phyloP scores from a whole-genome alignment of 2,888 invertebrate species.

The Norana najaformis region DNA sequence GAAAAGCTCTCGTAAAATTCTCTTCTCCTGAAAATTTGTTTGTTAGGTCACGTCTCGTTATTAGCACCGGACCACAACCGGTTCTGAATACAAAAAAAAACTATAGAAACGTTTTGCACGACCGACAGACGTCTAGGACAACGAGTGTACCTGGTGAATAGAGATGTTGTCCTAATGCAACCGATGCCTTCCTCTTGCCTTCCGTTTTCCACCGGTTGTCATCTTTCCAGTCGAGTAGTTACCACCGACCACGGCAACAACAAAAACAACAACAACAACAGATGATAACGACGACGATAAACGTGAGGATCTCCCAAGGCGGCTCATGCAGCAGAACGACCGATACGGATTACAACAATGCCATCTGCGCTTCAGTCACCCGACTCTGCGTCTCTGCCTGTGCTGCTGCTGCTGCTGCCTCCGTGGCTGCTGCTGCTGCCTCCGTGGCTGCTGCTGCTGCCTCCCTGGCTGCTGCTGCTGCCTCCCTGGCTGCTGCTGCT shows the following conservation, averaged over 20 bases:
- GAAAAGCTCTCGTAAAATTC: too few relatives aligned
- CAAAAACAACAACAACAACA: slow-evolving; percentile 16
- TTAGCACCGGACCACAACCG: too few relatives aligned
- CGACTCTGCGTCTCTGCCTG: too few relatives aligned
- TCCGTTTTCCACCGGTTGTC: slow-evolving; percentile 3
- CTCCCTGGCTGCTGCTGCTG: not conserved
- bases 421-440: not conserved
- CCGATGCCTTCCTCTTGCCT: slow-evolving; percentile 15
- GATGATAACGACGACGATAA: slow-evolving; percentile 15
- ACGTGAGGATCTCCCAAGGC: not conserved
- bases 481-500: not conserved
- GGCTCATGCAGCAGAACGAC: not conserved
- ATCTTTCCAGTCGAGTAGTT: slow-evolving; percentile 10
- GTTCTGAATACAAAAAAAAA: too few relatives aligned
- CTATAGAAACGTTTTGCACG: not conserved
- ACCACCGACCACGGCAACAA: not conserved
- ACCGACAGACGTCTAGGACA: not conserved
- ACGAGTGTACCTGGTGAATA: not conserved
- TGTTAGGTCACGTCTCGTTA: too few relatives aligned
- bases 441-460: not conserved
- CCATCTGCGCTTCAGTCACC: not conserved
- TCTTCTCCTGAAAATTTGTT: too few relatives aligned
- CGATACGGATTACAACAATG: slow-evolving; percentile 13
- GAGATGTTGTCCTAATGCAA: not conserved
- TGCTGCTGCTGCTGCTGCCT: not conserved